phyloP scores from a whole-genome alignment of 2,888 invertebrate genomes.

The Mermis nigrescens region DNA sequence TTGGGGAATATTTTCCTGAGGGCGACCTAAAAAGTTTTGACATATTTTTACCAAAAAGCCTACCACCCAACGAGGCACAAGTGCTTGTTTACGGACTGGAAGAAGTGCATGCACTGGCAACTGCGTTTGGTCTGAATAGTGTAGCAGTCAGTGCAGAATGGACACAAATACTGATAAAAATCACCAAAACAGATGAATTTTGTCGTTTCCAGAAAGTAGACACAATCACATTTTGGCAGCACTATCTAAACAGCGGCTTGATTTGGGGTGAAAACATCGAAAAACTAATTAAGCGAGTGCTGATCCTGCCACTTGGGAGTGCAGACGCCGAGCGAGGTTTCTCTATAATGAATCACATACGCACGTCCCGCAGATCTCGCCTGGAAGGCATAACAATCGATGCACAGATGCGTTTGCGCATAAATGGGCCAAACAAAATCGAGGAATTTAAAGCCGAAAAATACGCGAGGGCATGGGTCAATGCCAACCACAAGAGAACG shows the following conservation, averaged over 20 bases:
- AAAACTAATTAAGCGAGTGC: neutral
- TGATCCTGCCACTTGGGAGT: conserved; percentile 2
- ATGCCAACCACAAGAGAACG: too few relatives aligned
- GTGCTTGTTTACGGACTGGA: neutral
- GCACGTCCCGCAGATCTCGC: neutral
- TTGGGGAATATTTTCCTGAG: neutral
- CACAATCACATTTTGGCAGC: neutral
- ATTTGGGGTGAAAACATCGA: neutral
- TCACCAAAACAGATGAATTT: neutral
- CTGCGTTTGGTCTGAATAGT: neutral
- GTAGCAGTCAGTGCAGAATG: neutral
- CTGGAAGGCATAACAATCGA: neutral
- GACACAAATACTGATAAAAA: neutral
- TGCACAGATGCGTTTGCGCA: neutral
- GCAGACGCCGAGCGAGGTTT: conserved; percentile 6
- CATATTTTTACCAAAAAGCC: neutral
- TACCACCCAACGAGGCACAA: neutral
- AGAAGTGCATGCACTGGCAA: neutral
- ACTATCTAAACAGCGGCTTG: neutral
- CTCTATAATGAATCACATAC: conserved; percentile 6
- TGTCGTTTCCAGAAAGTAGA: neutral
- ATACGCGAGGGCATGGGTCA: neutral
- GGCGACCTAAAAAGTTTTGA: neutral
- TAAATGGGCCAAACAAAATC: conserved; percentile 2
- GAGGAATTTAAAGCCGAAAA: neutral